Base-by-base conservation (phyloP, 2,888 invertebrate species). In the Volucella inflata region DNA sequence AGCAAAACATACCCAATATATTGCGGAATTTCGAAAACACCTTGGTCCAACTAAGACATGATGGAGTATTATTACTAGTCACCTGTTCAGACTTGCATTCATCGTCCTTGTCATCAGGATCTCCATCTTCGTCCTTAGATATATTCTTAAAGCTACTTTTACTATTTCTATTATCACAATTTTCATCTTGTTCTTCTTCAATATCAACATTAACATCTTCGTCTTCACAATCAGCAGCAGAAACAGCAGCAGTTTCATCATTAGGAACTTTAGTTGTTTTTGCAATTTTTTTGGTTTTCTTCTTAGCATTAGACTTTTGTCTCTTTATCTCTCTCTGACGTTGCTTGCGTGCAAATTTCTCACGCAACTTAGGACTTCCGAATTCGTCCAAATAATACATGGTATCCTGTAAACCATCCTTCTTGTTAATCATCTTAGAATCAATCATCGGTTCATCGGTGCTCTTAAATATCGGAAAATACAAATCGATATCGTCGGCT, bases 321-420 rank as follows among this genome's bases (percentile, higher is more conserved):
- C 90, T 90, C 83, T 89, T 88, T 12, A 75, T 62, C 83, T 89
- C 89, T n/a, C 89, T 90, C 53, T 89, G 89, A 57, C 90, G 90
- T 76, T 91, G 89, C 83, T 91, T 91, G 14, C 90, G 89, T 4
- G 90, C 91, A 62, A 90, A 92, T 87, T 91, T 92, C 77, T 91
- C 90, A 8, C 91, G 89, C 82, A 92, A 84, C 74, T 91, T 91
- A 3, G 92, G 92, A 87, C 92, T 92, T 8, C 92, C 92, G 55
- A 91, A 91, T 79, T 92, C 92, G 72, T 92, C 92, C 82, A 92
- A 89, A 88, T 91, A 92, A 87, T 92, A 92, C 90, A 92, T 91
- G 53, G 91, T 91, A 67, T 92, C 91, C 79, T 91, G 91, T 9
- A 92, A 89, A 17, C 92, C 92, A 87, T 92, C 92, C 77, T 90